A percentile compares a stretch with the other conserved stretches of the same genome.
These are phyloP conservation scores for Drosophila prolongata DNA, from an alignment of 2,888 invertebrate species.

Conservation along the genomic window DNA sequence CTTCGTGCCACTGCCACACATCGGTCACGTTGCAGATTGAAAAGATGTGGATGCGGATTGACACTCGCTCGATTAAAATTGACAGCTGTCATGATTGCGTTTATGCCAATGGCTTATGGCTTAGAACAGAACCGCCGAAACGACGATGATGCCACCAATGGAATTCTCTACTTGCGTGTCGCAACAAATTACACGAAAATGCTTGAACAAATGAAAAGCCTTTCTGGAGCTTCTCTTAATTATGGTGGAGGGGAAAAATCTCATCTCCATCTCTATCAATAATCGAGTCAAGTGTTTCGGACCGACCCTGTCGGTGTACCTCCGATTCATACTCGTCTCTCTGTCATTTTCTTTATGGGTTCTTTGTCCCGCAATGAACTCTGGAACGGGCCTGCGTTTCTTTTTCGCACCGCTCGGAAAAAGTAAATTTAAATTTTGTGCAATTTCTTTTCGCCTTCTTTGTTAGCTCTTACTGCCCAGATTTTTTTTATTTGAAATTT, in stretches of 20 bases:
- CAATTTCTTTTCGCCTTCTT: slow-evolving; percentile 31
- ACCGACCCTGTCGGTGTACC: slow-evolving; percentile 15
- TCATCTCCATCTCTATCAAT: slow-evolving; percentile 30
- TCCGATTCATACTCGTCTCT: slow-evolving; percentile 7
- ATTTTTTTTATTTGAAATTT: slow-evolving; percentile 22
- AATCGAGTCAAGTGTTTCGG: slow-evolving; percentile 21
- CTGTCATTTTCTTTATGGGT: slow-evolving; percentile 36
- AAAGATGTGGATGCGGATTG: slow-evolving; percentile 41
- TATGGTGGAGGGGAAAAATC: slow-evolving; percentile 35
- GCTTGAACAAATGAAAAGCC: slow-evolving; percentile 33
- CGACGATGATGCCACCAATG: slow-evolving; percentile 5
- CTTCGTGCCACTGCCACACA: slow-evolving; percentile 49
- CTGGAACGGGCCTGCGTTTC: slow-evolving; percentile 22
- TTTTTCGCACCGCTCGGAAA: slow-evolving; percentile 31
- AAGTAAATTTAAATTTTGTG: slow-evolving; percentile 46
- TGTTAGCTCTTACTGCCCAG: slow-evolving; percentile 10
- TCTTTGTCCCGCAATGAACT: slow-evolving; percentile 41
- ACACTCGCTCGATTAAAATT: slow-evolving; percentile 74
- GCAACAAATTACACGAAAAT: slow-evolving; percentile 29
- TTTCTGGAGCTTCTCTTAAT: slow-evolving; percentile 32
- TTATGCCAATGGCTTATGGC: slow-evolving; percentile 25
- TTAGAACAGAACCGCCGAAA: slow-evolving; percentile 22
- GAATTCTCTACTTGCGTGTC: slow-evolving; percentile 35
- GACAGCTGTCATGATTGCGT: slow-evolving; percentile 75
- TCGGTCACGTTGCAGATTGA: slow-evolving; percentile 52